phyloP scores from a whole-genome alignment of 2,797 vertebrate genomes.

The Poecilia gillii region DNA sequence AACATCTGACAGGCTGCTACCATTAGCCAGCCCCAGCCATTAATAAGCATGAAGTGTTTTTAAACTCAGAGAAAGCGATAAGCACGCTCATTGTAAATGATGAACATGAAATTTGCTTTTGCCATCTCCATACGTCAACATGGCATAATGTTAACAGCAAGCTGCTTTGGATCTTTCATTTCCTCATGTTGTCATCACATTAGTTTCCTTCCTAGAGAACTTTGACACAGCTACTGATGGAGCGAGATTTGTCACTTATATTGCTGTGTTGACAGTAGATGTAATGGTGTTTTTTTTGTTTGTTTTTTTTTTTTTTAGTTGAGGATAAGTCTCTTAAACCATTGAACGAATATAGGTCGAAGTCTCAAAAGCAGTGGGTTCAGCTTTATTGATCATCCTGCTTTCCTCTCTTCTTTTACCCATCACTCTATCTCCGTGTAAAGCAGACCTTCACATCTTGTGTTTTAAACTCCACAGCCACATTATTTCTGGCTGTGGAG shows the following conservation, averaged over 20 bases:
- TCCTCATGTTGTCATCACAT: slow-evolving; percentile 22
- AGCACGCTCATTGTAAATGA: slow-evolving; percentile 37
- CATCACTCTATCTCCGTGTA: slow-evolving; percentile 30
- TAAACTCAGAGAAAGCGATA: slow-evolving; percentile 32
- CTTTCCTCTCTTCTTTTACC: slow-evolving; percentile 18
- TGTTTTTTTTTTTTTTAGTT: slow-evolving; percentile 20
- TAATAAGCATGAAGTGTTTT: slow-evolving; percentile 55
- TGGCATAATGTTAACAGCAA: slow-evolving; percentile 17
- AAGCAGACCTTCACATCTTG: slow-evolving; percentile 33
- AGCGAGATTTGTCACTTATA: slow-evolving; percentile 54
- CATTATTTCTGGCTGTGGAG: slow-evolving; percentile 25
- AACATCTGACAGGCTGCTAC: slow-evolving; percentile 33
- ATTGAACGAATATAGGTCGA: slow-evolving; percentile 47
- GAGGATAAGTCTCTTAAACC: slow-evolving; percentile 48
- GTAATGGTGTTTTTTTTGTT: slow-evolving; percentile 44
- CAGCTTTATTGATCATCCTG: slow-evolving; percentile 57
- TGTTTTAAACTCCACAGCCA: slow-evolving; percentile 7
- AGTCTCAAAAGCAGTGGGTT: slow-evolving; percentile 39
- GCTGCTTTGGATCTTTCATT: slow-evolving; percentile 25
- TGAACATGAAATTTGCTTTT: slow-evolving; percentile 25
- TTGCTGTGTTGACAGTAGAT: slow-evolving; percentile 53
- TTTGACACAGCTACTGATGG: slow-evolving; percentile 46
- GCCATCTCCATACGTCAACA: slow-evolving; percentile 21
- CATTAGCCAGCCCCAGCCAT: slow-evolving; percentile 50
- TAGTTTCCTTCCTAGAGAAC: slow-evolving; percentile 30